Conservation (phyloP, 2,888 invertebrate species). For the Apocheima hispidaria region DNA sequence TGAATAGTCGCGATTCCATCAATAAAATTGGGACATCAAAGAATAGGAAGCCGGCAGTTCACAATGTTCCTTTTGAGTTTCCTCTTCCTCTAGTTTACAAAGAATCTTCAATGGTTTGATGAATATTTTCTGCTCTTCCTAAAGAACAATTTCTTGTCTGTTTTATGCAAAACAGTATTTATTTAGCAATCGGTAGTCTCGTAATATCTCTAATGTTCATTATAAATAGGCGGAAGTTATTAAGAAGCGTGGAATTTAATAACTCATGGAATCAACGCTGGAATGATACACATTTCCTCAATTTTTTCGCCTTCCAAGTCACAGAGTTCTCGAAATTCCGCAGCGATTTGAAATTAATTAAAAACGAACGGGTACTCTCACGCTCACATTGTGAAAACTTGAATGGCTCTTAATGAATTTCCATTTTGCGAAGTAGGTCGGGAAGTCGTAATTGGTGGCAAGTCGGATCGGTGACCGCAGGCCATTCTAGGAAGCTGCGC, state of each 20-base stretch:
- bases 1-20: conserved; percentile 69
- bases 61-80: conserved; percentile 53
- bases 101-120: not conserved
- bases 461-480: conserved; percentile 77
- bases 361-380: conserved; percentile 74
- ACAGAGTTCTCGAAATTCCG: conserved; percentile 23
- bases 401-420: conserved; percentile 84
- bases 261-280: conserved; percentile 17
- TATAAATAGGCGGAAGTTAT: conserved; percentile 4
- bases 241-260: conserved; percentile 18
- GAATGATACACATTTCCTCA: conserved; percentile 37
- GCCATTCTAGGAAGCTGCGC: conserved; percentile 67
- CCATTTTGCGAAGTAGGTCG: conserved; percentile 77
- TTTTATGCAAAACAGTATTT: not conserved
- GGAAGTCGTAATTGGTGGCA: conserved; percentile 77
- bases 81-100: conserved; percentile 8
- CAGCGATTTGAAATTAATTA: conserved; percentile 68
- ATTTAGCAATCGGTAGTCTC: not conserved
- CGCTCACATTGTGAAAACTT: conserved; percentile 80
- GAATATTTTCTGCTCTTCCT: not conserved
- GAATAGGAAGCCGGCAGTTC: conserved; percentile 62
- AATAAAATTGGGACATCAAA: conserved; percentile 76
- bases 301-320: conserved; percentile 43
- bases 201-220: conserved; percentile 4
- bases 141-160: not conserved